Evolutionary conservation across 1,140 invertebrate genomes (phyloP), one percentile per base, ranked within the genome.

Genomic region (Drosophila teissieri): DNA sequence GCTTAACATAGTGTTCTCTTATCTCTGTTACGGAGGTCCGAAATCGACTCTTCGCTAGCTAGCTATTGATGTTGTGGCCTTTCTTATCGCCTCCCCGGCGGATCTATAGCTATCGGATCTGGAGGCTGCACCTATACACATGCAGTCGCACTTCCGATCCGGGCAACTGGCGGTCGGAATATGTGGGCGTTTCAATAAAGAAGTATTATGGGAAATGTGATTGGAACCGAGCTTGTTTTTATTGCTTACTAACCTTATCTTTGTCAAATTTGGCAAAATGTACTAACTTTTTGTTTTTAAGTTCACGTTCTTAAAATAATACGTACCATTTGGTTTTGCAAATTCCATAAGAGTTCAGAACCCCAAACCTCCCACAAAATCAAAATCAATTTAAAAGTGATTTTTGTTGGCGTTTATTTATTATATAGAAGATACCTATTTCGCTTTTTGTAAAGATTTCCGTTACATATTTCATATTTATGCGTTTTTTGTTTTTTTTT

Each of bases 361-460:
- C 7, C n/a, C 24, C 14, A 24, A 22, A 37, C 17, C 22, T 17
- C 7, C 11, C 36, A 62, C 1, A 27, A 27, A 44, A 45, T 2
- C 45, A 12, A 54, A n/a, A 1, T 24, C 19, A 19, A 42, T 70
- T 70, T 70, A 57, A 70, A 56, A 57, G 44, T 70, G 64, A 40
- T 70, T 67, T 67, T 49, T 57, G 34, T 70, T 70, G 48, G 27
- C 52, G 44, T 70, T 70, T 70, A 70, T 70, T 70, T 57, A 49
- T 70, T 70, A 70, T 65, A 70, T 70, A 70, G 65, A 70, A 70
- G 68, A 70, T 70, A 70, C 56, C 64, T 31, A 44, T 53, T 68
- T 65, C 40, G 49, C 24, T 48, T 56, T 39, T 49, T 69, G 65
- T 56, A 70, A 70, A 68, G 49, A 56, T 67, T 44, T 22, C 27